A percentile compares a stretch with the other conserved stretches of the same genome.
Conservation (phyloP, 2,888 invertebrate genomes). For the Cistogaster globosa region DNA sequence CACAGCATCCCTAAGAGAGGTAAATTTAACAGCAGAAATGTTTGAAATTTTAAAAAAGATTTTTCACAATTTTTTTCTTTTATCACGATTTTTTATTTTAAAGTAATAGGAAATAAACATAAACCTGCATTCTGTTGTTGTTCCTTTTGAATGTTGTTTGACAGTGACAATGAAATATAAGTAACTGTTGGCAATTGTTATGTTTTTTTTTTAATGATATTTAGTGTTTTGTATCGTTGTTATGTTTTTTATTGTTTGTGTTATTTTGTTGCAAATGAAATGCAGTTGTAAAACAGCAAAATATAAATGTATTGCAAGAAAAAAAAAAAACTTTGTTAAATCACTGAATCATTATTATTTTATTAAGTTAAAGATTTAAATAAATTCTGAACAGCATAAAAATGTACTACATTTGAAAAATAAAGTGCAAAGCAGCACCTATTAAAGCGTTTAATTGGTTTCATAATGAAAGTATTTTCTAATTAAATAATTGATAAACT, state of each 20-base stretch:
- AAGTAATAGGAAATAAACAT: conserved; percentile 22
- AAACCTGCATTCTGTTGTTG: conserved; percentile 23
- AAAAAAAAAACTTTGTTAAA: too few species aligned
- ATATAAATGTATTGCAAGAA: neutral
- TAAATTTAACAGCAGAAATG: conserved; percentile 15
- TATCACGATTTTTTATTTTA: too few species aligned
- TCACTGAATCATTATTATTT: too few species aligned
- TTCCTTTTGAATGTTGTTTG: conserved; percentile 51
- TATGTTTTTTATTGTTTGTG: conserved; percentile 2
- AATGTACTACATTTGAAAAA: too few species aligned
- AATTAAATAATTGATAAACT: too few species aligned
- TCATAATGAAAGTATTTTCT: too few species aligned
- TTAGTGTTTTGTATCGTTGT: conserved; percentile 24
- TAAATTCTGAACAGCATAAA: too few species aligned
- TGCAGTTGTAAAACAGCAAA: conserved; percentile 48
- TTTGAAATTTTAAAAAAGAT: conserved; percentile 40
- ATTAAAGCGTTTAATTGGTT: too few species aligned
- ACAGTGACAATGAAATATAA: conserved; percentile 65
- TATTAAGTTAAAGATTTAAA: too few species aligned
- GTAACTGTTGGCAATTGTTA: conserved; percentile 45
- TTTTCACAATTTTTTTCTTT: neutral
- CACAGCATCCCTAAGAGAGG: conserved; percentile 9
- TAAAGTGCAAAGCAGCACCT: too few species aligned
- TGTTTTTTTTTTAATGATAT: conserved; percentile 5
- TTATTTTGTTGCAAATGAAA: conserved; percentile 40